Base-by-base conservation (phyloP, 2,888 invertebrate species). In the Merodon equestris region DNA sequence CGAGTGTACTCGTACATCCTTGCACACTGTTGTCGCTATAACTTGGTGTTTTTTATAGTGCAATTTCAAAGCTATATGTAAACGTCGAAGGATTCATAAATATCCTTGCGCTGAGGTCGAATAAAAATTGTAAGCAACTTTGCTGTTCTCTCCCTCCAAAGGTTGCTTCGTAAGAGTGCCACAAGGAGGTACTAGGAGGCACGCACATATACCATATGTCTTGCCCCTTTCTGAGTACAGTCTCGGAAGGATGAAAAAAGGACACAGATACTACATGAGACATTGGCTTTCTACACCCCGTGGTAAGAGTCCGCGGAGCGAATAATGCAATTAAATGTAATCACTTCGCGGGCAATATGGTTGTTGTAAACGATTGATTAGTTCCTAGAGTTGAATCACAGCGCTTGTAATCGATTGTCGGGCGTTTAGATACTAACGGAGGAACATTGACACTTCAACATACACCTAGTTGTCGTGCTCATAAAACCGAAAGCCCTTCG, bases 61-160 rank as follows among this genome's bases (percentile, higher is more conserved):
- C 73, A 66, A 73, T 73, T 58, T 18, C 44, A 12, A 48, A 60
- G 64, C 57, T 64, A 27, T 27, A 27, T 27, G 27, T 27, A 58
- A 53, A 72, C 40, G 57, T 58, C 58, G 45, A 67, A 67, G 61
- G 61, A 74, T 61, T 54, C 45, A 61, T 74, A 74, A 74, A 75
- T 75, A 63, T 63, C 70, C 17, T 70, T 75, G 57, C 68, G 68
- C 74, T 58, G 61, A 60, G 51, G 70, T 70, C 74, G 57, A 45
- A 70, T 75, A 75, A 75, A 73, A 75, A 75, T 70, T 70, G 74
- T 61, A 74, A 74, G 68, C 61, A 74, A 61, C 61, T 61, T 50
- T 45, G 18, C 61, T 17, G 15, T 48, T 47, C 19, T 58, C 15
- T 45, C 40, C 44, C 34, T 48, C 19, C 12, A 14, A 7, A 17